phyloP scores from a whole-genome alignment of 2,797 vertebrate genomes.

The Hafferia zeledoni region DNA sequence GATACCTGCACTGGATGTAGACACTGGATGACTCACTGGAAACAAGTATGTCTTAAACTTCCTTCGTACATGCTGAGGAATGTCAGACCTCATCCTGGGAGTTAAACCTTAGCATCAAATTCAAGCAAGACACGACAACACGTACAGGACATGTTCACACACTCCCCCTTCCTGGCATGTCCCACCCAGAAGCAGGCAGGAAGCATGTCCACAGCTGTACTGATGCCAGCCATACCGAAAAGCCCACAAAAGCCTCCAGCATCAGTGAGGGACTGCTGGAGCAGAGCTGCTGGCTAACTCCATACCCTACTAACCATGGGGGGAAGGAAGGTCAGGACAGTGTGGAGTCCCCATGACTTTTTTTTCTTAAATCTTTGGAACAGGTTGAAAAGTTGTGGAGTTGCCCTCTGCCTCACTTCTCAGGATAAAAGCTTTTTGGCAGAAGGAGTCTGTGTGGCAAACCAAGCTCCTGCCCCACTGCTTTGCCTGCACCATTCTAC shows the following conservation, averaged over 20 bases:
- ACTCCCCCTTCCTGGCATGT: not conserved
- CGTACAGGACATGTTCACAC: accelerated
- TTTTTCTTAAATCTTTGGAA: not conserved
- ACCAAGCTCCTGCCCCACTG: not conserved
- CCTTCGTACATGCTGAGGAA: not conserved
- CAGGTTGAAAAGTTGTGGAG: not conserved
- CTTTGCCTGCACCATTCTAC: not conserved
- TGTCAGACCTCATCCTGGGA: not conserved
- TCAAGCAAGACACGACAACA: not conserved
- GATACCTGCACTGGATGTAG: not conserved
- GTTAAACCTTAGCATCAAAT: not conserved
- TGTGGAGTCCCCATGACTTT: not conserved
- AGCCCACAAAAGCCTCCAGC: not conserved
- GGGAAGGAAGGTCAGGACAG: not conserved
- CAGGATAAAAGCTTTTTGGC: not conserved
- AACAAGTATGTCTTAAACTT: not conserved
- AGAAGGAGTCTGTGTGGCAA: not conserved
- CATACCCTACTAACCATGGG: not conserved
- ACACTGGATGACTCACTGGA: not conserved
- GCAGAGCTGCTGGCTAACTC: not conserved
- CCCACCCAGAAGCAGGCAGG: not conserved
- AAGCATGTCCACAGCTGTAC: not conserved
- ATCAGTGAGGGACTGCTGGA: accelerated
- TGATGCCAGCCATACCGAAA: not conserved
- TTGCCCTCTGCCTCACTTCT: not conserved